Percentiles rank a stretch among this genome's conserved stretches.
Evolutionary conservation across 2,113 vertebrate genomes (phyloP).

Genomic region (Macquaria australasica): DNA sequence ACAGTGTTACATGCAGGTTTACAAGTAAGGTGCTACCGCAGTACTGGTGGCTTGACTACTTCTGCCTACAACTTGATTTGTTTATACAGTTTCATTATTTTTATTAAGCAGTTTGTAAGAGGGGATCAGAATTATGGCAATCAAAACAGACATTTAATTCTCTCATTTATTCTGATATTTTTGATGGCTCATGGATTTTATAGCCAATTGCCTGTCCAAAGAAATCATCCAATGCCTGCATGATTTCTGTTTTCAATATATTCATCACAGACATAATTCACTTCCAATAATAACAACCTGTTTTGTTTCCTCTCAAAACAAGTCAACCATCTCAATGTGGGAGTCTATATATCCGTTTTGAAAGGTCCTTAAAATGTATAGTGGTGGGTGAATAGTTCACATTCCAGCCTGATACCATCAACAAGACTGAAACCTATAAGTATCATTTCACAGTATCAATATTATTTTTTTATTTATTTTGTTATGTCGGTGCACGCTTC

Average conservation of each 20-base stretch:
- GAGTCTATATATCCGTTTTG: conserved; percentile 18
- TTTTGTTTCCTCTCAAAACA: conserved; percentile 57
- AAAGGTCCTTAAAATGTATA: conserved; percentile 32
- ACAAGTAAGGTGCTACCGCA: neutral
- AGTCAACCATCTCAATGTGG: conserved; percentile 13
- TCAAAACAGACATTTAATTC: neutral
- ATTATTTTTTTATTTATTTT: conserved; percentile 42
- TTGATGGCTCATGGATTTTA: conserved; percentile 27
- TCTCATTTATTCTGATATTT: conserved; percentile 9
- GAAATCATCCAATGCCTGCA: conserved; percentile 17
- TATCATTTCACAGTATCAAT: conserved; percentile 50
- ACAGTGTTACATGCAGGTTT: neutral
- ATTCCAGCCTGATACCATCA: conserved; percentile 56
- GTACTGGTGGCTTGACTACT: neutral
- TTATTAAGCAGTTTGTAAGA: neutral
- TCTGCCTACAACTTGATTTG: neutral
- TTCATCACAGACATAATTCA: conserved; percentile 32
- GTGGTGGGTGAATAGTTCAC: conserved; percentile 41
- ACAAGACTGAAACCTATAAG: conserved; percentile 25
- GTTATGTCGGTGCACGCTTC: conserved; percentile 23
- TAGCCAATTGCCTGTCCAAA: conserved; percentile 20
- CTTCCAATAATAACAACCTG: conserved; percentile 46
- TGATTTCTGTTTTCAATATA: conserved; percentile 48
- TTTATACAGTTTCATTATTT: neutral
- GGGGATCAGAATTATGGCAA: neutral